Evolutionary conservation across 2,113 vertebrate genomes (phyloP), one percentile per base, ranked within the genome.

Genomic region (Beaufortia kweichowensis): DNA sequence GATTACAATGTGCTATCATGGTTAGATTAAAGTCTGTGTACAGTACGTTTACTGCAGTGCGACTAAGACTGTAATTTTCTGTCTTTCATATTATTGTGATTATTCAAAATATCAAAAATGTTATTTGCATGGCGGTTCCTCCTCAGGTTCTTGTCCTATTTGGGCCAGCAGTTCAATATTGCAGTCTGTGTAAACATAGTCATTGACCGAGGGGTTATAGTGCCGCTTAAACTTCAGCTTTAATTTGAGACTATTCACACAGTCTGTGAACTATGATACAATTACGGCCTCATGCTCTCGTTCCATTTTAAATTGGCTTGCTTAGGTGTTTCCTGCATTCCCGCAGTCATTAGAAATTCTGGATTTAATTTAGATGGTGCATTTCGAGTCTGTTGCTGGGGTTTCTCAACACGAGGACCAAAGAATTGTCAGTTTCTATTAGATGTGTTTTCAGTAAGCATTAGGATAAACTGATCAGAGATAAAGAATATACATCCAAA

Each of bases 161-260:
- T 17, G 57, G 55, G 33, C 21, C 15, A 41, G 57, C 4, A 26
- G 55, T 59, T 53, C 33, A 59, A 33, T n/a, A 26, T 24, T 71
- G 33, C 69, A 59, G 23, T 59, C 21, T 41, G 53, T 71, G 69
- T 43, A 59, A 71, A 57, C 55, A 68, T 31, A 39, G 29, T 56
- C n/a, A 17, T 69, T 70, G 50, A 70, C 29, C 17, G 17, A 70
- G n/a, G 35, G 29, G 31, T 56, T 56, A 70, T 33, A 70, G 67
- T 59, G 33, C 21, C 41, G 4, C 69, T 71, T 71, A 19, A 59
- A 71, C 53, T 59, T 59, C 69, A 28, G 21, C 53, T 71, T 19
- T 59, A 59, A 71, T 71, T 71, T 59, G 33, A 71, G 69, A 53
- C 48, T 59, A 71, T 71, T 71, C 41, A 41, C 56, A 59, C 53